A percentile compares a stretch with the other conserved stretches of the same genome.
Conservation (phyloP, 2,113 vertebrate species). For the Thalassarche chlororhynchos region DNA sequence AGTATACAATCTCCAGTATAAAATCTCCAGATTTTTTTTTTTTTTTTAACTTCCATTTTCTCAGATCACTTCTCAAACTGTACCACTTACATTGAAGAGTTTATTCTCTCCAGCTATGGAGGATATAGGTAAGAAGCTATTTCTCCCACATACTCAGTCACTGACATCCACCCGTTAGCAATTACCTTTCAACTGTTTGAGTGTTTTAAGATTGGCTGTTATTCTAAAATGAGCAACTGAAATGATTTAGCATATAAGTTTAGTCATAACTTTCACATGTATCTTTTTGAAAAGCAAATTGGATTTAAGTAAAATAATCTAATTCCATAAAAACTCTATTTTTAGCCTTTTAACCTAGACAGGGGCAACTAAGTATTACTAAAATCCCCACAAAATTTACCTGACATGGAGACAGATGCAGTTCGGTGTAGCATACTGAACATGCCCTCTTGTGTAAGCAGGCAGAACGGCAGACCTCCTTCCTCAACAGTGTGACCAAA, state of each 20-base stretch:
- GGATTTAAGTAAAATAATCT: not conserved
- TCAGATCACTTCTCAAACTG: not conserved
- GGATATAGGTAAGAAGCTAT: not conserved
- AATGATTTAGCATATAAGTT: not conserved
- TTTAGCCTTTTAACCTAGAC: not conserved
- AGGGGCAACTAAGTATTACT: no score
- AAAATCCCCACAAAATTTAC: not conserved
- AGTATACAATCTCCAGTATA: no score
- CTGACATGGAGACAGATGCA: not conserved
- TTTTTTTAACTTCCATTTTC: not conserved
- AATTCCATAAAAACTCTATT: not conserved
- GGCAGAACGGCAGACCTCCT: not conserved
- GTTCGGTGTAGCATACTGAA: not conserved
- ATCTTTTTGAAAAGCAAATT: not conserved
- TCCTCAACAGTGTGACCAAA: not conserved
- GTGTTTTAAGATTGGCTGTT: not conserved
- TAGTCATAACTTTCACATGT: not conserved
- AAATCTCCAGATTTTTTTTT: not conserved
- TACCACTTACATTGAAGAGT: not conserved
- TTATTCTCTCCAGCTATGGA: not conserved
- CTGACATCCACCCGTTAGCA: not conserved
- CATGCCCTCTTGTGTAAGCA: slow-evolving; percentile 36
- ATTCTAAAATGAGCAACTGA: not conserved
- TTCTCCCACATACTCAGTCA: not conserved
- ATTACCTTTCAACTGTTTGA: not conserved